A percentile compares a stretch with the other conserved stretches of the same genome.
phyloP scores from a whole-genome alignment of 2,797 vertebrate species.

The Merluccius polli region DNA sequence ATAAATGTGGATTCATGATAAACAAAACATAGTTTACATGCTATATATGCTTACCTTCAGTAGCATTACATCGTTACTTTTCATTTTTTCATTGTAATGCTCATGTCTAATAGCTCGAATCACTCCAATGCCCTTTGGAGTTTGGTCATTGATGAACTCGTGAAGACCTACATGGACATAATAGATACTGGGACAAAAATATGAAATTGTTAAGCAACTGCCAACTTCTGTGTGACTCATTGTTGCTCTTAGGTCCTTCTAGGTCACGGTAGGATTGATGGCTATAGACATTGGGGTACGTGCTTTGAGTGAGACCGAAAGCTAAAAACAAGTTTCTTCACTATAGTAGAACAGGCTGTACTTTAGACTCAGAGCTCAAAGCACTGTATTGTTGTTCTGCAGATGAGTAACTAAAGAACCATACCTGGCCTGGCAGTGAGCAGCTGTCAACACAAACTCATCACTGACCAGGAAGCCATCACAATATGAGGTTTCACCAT shows the following conservation, averaged over 20 bases:
- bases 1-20: no score
- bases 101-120: background rate
- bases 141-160: rapidly evolving
- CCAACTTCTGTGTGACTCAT: no score
- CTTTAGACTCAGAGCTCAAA: no score
- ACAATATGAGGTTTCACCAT: rapidly evolving
- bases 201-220: background rate
- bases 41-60: constrained; percentile 52
- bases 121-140: rapidly evolving
- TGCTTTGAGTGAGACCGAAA: no score
- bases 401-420: constrained; percentile 6
- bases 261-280: no score
- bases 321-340: no score
- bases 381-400: no score
- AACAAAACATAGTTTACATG: background rate
- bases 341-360: no score
- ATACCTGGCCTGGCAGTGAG: constrained; percentile 52
- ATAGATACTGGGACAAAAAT: constrained; percentile 22
- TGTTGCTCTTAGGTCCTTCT: no score
- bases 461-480: constrained; percentile 58
- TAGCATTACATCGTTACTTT: constrained; percentile 57
- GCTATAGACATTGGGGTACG: no score
- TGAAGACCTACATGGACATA: constrained; percentile 36
- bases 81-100: rapidly evolving
- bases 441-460: constrained; percentile 63